A percentile compares a stretch with the other conserved stretches of the same genome.
These are phyloP conservation scores for Drosophila triauraria DNA, from an alignment of 1,140 invertebrate species.

Conservation along the genomic window DNA sequence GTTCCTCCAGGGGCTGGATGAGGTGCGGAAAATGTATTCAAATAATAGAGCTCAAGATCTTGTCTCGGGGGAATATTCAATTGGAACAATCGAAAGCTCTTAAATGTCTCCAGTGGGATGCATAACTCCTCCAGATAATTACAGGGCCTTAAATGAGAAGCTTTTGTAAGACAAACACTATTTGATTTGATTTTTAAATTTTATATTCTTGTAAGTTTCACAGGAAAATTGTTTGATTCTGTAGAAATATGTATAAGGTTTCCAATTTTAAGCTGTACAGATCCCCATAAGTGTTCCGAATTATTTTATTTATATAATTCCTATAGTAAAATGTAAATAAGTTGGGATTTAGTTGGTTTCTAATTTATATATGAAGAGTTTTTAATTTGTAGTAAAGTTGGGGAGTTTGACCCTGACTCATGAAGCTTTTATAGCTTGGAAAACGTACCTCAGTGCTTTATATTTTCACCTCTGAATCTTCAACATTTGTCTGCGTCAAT, in stretches of 20 bases:
- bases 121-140: background rate
- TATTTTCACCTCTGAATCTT: background rate
- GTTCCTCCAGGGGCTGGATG: conserved; percentile 5
- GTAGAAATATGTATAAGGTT: too few species aligned
- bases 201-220: too few species aligned
- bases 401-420: background rate
- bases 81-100: background rate
- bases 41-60: conserved; percentile 19
- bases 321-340: background rate
- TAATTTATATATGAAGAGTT: background rate
- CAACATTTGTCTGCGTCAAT: conserved; percentile 9
- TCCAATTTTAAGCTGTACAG: too few species aligned
- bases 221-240: too few species aligned
- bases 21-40: conserved; percentile 7
- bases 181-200: background rate
- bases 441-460: background rate
- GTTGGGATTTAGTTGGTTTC: background rate
- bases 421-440: background rate
- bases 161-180: background rate
- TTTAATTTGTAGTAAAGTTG: background rate
- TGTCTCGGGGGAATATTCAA: background rate
- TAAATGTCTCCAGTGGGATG: background rate
- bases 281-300: too few species aligned
- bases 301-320: background rate
- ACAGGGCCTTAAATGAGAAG: background rate